Percentiles rank a stretch among this genome's conserved stretches.
These are phyloP conservation scores for Deroptyus accipitrinus DNA, from an alignment of 2,113 vertebrate genomes.

Conservation along the genomic window DNA sequence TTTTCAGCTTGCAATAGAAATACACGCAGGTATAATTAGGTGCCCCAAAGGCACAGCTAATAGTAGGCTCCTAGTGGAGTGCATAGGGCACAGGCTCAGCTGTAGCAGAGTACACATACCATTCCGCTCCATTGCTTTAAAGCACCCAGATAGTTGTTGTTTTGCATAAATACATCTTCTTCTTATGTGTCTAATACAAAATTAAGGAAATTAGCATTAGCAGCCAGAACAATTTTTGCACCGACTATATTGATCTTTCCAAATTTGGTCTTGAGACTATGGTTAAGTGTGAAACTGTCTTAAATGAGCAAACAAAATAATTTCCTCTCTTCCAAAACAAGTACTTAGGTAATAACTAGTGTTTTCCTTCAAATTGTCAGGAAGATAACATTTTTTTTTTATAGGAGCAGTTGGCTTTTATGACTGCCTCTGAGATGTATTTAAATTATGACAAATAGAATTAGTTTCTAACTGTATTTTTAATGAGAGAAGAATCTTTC, in stretches of 20 bases:
- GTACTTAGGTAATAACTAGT: not conserved
- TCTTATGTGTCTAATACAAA: not conserved
- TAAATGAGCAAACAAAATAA: not conserved
- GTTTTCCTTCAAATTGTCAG: not conserved
- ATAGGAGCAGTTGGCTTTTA: not conserved
- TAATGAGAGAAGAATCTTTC: not conserved
- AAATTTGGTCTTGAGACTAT: not conserved
- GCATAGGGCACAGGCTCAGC: not conserved
- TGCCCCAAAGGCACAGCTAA: not conserved
- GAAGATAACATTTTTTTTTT: not conserved
- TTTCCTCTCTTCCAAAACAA: not conserved
- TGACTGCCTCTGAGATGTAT: not conserved
- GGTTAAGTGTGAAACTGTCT: not conserved
- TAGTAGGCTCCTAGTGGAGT: not conserved
- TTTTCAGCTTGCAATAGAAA: not conserved
- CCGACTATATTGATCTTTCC: not conserved
- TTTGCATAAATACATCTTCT: not conserved
- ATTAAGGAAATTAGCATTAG: not conserved
- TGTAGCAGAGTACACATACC: accelerated
- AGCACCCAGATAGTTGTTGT: not conserved
- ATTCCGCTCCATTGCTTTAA: not conserved
- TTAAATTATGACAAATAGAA: not conserved
- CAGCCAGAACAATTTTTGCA: not conserved
- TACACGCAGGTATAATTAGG: not conserved
- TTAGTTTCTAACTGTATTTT: not conserved